These are phyloP conservation scores for Rhadina sibilatrix DNA, from an alignment of 2,113 vertebrate genomes.

Conservation along the genomic window DNA sequence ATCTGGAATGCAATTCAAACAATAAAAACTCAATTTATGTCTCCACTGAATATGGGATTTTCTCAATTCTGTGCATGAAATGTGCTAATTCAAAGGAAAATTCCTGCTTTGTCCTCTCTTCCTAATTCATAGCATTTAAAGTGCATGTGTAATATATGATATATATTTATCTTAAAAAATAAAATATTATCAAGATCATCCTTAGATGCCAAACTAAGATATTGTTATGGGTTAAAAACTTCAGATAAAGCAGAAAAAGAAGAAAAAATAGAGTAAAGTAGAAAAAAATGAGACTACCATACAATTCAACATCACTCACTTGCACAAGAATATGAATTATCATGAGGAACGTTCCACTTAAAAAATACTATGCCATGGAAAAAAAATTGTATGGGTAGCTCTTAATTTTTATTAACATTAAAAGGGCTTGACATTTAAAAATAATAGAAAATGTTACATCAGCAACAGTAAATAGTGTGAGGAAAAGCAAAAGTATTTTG, in stretches of 20 bases:
- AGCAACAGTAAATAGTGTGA: not conserved
- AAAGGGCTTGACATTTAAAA: not conserved
- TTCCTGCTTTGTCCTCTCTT: not conserved
- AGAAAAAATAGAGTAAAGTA: not conserved
- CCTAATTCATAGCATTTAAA: not conserved
- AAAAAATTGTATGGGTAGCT: not conserved
- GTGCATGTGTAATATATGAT: not conserved
- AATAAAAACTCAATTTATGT: not conserved
- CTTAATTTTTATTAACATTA: not conserved
- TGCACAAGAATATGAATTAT: not conserved
- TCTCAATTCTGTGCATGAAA: not conserved
- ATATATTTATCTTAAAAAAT: not conserved
- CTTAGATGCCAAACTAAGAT: not conserved
- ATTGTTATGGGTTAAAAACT: not conserved
- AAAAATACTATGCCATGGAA: not conserved
- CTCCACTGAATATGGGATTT: not conserved
- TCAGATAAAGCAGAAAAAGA: not conserved
- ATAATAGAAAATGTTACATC: not conserved
- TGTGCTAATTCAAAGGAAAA: not conserved
- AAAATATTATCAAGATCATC: not conserved
- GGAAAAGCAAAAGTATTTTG: not conserved
- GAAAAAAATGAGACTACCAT: not conserved
- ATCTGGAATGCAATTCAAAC: not conserved
- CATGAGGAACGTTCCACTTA: not conserved
- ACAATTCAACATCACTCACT: not conserved